Evolutionary conservation across 1,140 invertebrate genomes (phyloP), one percentile per base, ranked within the genome.

Genomic region (Platyscapa corneri): DNA sequence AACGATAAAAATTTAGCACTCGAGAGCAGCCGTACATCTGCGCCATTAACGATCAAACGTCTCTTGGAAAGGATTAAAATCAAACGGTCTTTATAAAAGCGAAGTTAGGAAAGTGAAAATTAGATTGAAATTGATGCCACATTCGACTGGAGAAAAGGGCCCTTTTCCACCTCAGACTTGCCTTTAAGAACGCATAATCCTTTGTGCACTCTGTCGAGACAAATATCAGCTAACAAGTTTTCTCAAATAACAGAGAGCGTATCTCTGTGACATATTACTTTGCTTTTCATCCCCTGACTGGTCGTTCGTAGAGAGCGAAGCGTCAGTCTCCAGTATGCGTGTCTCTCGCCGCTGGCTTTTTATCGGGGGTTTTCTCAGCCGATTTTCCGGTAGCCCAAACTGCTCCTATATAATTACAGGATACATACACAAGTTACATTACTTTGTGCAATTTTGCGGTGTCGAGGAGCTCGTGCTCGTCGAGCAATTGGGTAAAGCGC

Each of bases 341-440:
- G 74, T 64, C 53, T 82, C 80, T 67, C 64, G 20, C 8, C 37
- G 32, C 60, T 81, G 79, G 60, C 65, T 65, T 49, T 67, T 23
- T 42, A 72, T 34, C 7, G 67, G 67, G 20, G 20, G 37, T 3
- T 30, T 53, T 56, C 49, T 86, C 84, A 86, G 84, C 84, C 84
- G 20, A 70, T 80, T 67, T 53, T 30, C 30, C 39, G 79, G 72
- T 86, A 65, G 70, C 30, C 84, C 84, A 86, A 67, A 32, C 81
- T 86, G 80, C 81, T 78, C 85, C 85, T 86, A 86, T 86, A 83
- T 81, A 86, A 78, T 83, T 78, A 76, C 32, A 79, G 64, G 46
- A 82, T 3, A 82, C 64, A 82, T 34, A 82, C 56, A 82, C 74
- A 85, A 65, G 65, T 86, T 86, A 78, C 39, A 86, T 86, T 86